Conservation (phyloP, 2,888 invertebrate species). For the Ctena decussata region DNA sequence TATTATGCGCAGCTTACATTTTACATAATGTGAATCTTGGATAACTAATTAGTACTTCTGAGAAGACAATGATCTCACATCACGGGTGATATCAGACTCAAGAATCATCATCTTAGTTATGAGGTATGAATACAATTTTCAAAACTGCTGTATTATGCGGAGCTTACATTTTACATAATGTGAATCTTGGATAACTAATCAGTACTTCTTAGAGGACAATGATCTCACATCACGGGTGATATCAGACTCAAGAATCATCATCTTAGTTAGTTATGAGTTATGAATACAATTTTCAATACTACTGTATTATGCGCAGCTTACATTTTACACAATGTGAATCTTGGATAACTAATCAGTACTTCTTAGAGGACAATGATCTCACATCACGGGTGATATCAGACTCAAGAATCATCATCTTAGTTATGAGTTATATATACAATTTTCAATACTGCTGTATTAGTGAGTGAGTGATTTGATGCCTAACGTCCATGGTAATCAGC, state of each 20-base stretch:
- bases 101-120: not conserved
- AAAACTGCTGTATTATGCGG: no score
- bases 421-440: not conserved
- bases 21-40: no score
- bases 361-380: slow-evolving; percentile 4
- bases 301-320: no score
- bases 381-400: not conserved
- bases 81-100: not conserved
- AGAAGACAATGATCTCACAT: not conserved
- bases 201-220: slow-evolving; percentile 27
- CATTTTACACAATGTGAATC: no score
- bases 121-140: not conserved
- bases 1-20: no score
- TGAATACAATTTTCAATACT: no score
- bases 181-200: no score
- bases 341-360: slow-evolving; percentile 28
- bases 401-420: not conserved
- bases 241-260: not conserved
- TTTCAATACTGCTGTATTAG: no score
- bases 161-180: no score
- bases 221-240: not conserved
- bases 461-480: no score
- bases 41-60: slow-evolving; percentile 29
- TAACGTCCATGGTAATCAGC: no score
- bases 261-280: not conserved